Conservation (phyloP, 2,888 invertebrate species). For the Blera fallax region DNA sequence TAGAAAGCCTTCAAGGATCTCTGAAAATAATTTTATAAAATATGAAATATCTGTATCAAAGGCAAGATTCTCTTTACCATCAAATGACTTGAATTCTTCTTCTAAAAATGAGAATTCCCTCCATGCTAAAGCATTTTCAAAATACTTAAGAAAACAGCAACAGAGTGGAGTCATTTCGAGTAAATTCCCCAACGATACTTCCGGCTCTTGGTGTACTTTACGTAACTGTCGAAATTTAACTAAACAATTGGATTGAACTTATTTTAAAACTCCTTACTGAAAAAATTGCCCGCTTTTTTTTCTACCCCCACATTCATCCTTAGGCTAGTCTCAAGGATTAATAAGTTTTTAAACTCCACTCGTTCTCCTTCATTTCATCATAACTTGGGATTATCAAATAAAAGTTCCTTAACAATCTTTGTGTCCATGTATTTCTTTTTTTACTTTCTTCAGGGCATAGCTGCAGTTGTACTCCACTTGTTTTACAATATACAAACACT, state of each 20-base stretch:
- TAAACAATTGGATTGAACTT: background rate
- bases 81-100: too few species aligned
- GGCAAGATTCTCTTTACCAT: too few species aligned
- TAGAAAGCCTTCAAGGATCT: too few species aligned
- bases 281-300: background rate
- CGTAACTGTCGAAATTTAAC: background rate
- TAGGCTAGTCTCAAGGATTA: background rate
- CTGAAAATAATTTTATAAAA: too few species aligned
- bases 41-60: too few species aligned
- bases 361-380: background rate
- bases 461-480: background rate
- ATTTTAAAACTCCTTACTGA: background rate
- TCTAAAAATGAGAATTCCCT: too few species aligned
- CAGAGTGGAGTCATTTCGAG: background rate
- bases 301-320: background rate
- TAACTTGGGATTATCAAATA: slow-evolving; percentile 30
- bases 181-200: background rate
- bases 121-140: too few species aligned
- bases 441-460: background rate
- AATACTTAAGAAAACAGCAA: background rate
- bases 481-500: background rate
- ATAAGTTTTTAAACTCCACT: slow-evolving; percentile 1
- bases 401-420: slow-evolving; percentile 26
- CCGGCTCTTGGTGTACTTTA: background rate
- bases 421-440: background rate